phyloP scores from a whole-genome alignment of 1,140 invertebrate genomes.

The Helicoverpa armigera region DNA sequence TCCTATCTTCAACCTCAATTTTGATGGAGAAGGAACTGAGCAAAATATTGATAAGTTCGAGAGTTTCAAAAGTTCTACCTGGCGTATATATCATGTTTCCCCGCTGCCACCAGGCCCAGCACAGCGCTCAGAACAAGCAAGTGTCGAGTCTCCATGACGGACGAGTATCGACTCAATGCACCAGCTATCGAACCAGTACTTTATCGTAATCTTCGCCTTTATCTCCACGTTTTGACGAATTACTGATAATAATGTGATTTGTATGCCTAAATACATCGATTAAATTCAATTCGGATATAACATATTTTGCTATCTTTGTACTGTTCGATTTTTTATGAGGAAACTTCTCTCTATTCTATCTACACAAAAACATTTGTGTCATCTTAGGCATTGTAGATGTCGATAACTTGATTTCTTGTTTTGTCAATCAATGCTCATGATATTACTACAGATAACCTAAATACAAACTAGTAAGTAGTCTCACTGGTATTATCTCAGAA shows the following conservation, averaged over 20 bases:
- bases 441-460: not conserved
- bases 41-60: not conserved
- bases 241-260: too few species aligned
- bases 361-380: too few species aligned
- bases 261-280: too few species aligned
- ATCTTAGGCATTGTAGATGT: too few species aligned
- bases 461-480: conserved; percentile 5
- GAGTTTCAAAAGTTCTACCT: not conserved
- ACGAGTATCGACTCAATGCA: not conserved
- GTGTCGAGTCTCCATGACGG: not conserved
- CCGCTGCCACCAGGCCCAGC: not conserved
- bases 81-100: conserved; percentile 1
- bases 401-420: too few species aligned
- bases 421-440: not conserved
- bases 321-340: too few species aligned
- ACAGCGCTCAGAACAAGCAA: not conserved
- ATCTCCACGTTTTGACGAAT: not conserved
- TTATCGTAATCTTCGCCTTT: not conserved
- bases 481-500: conserved; percentile 24
- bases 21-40: too few species aligned
- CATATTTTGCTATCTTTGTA: too few species aligned
- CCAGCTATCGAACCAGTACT: not conserved
- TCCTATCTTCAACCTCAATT: too few species aligned
- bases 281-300: too few species aligned
- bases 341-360: too few species aligned